Base-by-base conservation (phyloP, 2,888 invertebrate genomes). In the Epiperipatus broadwayi region DNA sequence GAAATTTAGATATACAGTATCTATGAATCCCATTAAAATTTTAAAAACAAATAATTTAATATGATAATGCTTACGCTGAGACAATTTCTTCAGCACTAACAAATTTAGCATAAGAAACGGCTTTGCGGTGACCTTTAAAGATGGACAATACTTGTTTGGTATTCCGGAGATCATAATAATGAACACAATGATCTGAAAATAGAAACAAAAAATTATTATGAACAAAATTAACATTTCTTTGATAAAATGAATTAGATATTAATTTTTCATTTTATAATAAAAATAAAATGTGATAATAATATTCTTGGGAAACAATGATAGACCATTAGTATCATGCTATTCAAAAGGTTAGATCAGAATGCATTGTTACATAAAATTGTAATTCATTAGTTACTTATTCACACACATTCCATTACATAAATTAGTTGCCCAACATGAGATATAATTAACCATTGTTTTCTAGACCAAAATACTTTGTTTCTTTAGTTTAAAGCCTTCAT, bases 81-180 rank as follows among this genome's bases (percentile, higher is more conserved):
- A 89, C 83, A 31, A 89, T 73, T 50, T 84, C 79, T 46, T 73
- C 69, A 37, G 72, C 71, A 56, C 79, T 80, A 33, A 85, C 66
- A 58, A 87, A 89, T 59, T 84, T 80, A 1, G 87, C 85, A 60
- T 89, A 89, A 1, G 85, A 87, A 1, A 89, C 89, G 1, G 89
- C 87, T 58, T 89, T 89, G 44, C 78, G 71, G 57, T 91, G 89
- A 22, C 87, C 85, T 50, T 76, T 73, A 56, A 89, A 80, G 8
- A 85, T 69, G 41, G 73, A 72, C 14, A 87, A 65, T 1, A 87
- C 75, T 45, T 76, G 73, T 41, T 77, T 72, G 53, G 79, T 74
- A 48, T 81, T 75, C 25, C 89, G 67, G 47, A 91, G 66, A 64
- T 91, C 91, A 60, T 87, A 91, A 57, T 89, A 87, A 60, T 91